Evolutionary conservation across 2,797 vertebrate species (phyloP).

Genomic region (Chelon auratus): DNA sequence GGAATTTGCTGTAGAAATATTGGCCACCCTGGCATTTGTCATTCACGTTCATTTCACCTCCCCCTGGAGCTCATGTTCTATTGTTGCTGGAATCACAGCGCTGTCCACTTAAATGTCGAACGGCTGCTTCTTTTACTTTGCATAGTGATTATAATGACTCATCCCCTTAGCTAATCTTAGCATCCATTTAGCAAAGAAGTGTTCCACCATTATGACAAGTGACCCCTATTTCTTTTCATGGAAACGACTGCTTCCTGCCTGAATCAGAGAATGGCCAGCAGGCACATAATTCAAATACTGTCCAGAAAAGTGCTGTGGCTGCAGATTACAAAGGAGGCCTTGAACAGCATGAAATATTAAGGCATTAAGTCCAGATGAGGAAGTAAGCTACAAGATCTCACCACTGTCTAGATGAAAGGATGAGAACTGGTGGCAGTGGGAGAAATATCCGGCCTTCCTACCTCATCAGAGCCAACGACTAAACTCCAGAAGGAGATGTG

Average conservation of each 20-base stretch:
- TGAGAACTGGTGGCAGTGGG: constrained; percentile 22
- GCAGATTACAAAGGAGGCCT: constrained; percentile 73
- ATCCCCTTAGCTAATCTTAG: constrained; percentile 78
- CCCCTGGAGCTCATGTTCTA: constrained; percentile 41
- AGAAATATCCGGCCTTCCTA: constrained; percentile 34
- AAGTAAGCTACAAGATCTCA: constrained; percentile 39
- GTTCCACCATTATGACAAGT: constrained; percentile 77
- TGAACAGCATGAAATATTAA: constrained; percentile 76
- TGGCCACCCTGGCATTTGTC: constrained; percentile 40
- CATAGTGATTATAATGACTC: constrained; percentile 72
- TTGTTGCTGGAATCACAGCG: constrained; percentile 60
- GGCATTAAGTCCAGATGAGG: constrained; percentile 65
- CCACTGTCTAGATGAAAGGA: constrained; percentile 41
- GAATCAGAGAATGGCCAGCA: constrained; percentile 69
- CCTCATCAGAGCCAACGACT: constrained; percentile 9
- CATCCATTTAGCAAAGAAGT: constrained; percentile 76
- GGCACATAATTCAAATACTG: constrained; percentile 77
- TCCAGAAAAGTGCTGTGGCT: constrained; percentile 73
- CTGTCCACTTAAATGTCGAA: constrained; percentile 69
- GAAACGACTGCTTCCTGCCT: constrained; percentile 67
- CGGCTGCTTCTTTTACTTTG: constrained; percentile 61
- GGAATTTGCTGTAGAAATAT: constrained; percentile 49
- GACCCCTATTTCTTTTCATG: constrained; percentile 75
- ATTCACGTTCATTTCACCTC: constrained; percentile 48
- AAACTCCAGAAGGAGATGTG: constrained; percentile 13